Conservation (phyloP, 2,797 vertebrate species). For the Parotocinclus haroldoi region DNA sequence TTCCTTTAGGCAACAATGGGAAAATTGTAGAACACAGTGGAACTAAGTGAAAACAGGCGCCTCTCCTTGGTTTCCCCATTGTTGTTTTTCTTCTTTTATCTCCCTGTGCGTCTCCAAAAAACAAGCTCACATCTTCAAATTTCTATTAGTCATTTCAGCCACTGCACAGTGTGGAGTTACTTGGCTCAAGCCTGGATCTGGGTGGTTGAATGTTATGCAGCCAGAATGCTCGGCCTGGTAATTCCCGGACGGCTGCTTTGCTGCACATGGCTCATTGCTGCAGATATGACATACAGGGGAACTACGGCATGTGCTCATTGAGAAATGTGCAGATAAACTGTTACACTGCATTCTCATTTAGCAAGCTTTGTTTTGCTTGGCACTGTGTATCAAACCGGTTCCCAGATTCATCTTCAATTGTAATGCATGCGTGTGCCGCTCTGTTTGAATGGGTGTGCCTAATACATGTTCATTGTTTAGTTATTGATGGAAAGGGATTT, state of each 20-base stretch:
- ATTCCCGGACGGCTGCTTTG: constrained; percentile 25
- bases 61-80: constrained; percentile 41
- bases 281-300: constrained; percentile 41
- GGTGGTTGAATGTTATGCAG: constrained; percentile 39
- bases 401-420: constrained; percentile 37
- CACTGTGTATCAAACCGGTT: constrained; percentile 25
- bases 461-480: not conserved
- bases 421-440: constrained; percentile 20
- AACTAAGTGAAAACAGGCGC: constrained; percentile 51
- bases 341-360: constrained; percentile 35
- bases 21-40: constrained; percentile 31
- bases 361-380: constrained; percentile 36
- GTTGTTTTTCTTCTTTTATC: constrained; percentile 50
- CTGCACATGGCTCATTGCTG: constrained; percentile 43
- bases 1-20: constrained; percentile 42
- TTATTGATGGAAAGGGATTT: too few species aligned
- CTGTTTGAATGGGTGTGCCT: constrained; percentile 31
- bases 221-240: constrained; percentile 38
- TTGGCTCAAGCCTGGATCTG: constrained; percentile 47
- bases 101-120: constrained; percentile 48
- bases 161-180: constrained; percentile 41
- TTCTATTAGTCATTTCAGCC: constrained; percentile 50
- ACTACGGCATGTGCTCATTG: constrained; percentile 20
- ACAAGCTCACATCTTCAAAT: constrained; percentile 46
- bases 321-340: constrained; percentile 36